phyloP scores from a whole-genome alignment of 2,113 vertebrate species.

The Panthera tigris region DNA sequence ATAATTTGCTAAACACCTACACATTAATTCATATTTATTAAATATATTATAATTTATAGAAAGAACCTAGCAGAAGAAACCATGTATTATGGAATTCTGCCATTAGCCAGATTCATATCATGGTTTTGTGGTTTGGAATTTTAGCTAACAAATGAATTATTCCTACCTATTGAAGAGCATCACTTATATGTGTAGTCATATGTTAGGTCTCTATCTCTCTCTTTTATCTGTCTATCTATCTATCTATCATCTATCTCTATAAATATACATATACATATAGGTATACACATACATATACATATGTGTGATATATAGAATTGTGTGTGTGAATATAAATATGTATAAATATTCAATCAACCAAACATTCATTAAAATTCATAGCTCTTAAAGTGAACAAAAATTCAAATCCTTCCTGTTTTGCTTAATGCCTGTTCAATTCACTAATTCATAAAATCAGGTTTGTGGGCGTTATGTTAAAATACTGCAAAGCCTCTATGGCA shows the following conservation, averaged over 20 bases:
- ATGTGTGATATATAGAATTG: neutral
- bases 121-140: neutral
- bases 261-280: neutral
- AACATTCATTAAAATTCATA: neutral
- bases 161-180: neutral
- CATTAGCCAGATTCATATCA: neutral
- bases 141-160: neutral
- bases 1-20: neutral
- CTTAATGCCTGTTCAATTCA: neutral
- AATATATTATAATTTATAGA: neutral
- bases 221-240: neutral
- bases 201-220: neutral
- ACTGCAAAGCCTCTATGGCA: neutral
- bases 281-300: neutral
- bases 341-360: neutral
- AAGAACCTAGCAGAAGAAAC: neutral
- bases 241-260: neutral
- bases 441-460: constrained; percentile 7
- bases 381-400: neutral
- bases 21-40: neutral
- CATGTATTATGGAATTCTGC: neutral
- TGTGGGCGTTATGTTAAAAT: neutral
- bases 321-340: neutral
- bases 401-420: neutral
- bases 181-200: neutral